Evolutionary conservation across 2,888 invertebrate genomes (phyloP).

Genomic region (Serripes groenlandicus): DNA sequence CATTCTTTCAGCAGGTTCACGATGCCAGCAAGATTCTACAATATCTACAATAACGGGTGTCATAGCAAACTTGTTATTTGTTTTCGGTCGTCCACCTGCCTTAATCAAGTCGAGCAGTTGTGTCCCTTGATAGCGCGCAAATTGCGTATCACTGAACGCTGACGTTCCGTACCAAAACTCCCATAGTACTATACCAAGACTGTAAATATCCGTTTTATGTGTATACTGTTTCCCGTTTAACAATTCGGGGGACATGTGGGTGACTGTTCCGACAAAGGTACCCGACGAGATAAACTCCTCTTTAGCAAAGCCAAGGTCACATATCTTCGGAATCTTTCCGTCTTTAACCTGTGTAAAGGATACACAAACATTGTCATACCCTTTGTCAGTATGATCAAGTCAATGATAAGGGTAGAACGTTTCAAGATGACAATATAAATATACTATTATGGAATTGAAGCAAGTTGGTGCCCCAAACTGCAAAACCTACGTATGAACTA

Average conservation of each 20-base stretch:
- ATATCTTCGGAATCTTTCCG: constrained; percentile 72
- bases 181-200: constrained; percentile 78
- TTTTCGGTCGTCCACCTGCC: constrained; percentile 41
- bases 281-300: constrained; percentile 74
- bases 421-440: no score
- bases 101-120: constrained; percentile 38
- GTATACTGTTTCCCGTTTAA: constrained; percentile 73
- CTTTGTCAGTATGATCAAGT: no score
- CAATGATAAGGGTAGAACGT: no score
- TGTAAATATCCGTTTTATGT: constrained; percentile 77
- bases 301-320: constrained; percentile 81
- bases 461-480: no score
- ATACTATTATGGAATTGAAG: no score
- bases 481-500: no score
- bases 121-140: not conserved
- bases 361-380: no score
- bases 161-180: constrained; percentile 81
- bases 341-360: constrained; percentile 73
- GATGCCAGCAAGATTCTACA: constrained; percentile 46
- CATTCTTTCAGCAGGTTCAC: constrained; percentile 31
- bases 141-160: constrained; percentile 56
- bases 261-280: constrained; percentile 77
- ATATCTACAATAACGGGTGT: constrained; percentile 17
- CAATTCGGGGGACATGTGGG: constrained; percentile 82
- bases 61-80: constrained; percentile 27